A percentile compares a stretch with the other conserved stretches of the same genome.
These are phyloP conservation scores for Sphyrna mokarran DNA, from an alignment of 2,113 vertebrate genomes.

Conservation along the genomic window DNA sequence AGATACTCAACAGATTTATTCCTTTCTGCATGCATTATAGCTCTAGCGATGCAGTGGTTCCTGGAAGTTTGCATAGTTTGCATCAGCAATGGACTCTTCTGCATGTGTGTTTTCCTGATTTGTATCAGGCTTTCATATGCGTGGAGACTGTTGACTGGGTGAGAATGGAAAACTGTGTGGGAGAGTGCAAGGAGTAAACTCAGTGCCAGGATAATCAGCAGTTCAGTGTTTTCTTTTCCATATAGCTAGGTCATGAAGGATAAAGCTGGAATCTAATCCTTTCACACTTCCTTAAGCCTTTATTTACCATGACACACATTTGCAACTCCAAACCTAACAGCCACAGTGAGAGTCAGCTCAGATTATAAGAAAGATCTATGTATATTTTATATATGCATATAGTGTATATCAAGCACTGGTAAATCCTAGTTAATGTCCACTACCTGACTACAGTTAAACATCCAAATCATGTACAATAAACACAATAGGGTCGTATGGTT, in stretches of 20 bases:
- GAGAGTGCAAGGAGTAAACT: not conserved
- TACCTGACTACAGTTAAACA: not conserved
- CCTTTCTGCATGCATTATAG: not conserved
- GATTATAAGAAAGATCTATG: not conserved
- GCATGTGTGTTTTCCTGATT: not conserved
- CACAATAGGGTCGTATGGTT: not conserved
- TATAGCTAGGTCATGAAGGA: not conserved
- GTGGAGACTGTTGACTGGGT: not conserved
- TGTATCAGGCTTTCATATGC: not conserved
- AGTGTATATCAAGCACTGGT: too few relatives aligned
- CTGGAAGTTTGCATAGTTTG: not conserved
- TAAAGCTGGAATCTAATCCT: not conserved
- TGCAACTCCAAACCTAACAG: not conserved
- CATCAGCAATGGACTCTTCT: not conserved
- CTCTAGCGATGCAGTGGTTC: not conserved
- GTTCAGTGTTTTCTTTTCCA: not conserved
- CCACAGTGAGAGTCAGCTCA: too few relatives aligned
- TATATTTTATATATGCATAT: too few relatives aligned
- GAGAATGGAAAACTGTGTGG: not conserved
- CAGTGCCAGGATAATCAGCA: not conserved
- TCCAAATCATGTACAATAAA: not conserved
- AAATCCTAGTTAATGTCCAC: too few relatives aligned
- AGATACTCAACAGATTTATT: not conserved
- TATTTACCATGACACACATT: not conserved
- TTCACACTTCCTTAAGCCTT: not conserved